phyloP scores from a whole-genome alignment of 2,888 invertebrate species.

The Deilephila porcellus region DNA sequence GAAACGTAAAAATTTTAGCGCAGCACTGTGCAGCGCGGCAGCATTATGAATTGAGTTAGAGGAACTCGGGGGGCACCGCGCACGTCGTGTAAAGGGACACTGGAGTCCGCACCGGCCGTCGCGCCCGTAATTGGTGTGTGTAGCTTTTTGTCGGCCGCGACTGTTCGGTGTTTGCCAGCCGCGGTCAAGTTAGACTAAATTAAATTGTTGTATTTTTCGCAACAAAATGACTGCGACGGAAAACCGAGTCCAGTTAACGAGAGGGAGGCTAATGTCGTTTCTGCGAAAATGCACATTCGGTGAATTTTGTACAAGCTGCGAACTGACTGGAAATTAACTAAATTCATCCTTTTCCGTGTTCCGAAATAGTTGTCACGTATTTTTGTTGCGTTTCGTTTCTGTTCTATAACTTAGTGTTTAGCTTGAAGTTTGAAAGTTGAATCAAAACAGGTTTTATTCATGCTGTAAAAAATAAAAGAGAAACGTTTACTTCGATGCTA shows the following conservation, averaged over 20 bases:
- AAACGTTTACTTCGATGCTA: not conserved
- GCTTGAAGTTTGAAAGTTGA: conserved; percentile 25
- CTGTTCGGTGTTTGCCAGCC: conserved; percentile 67
- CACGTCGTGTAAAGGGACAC: conserved; percentile 63
- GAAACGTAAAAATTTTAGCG: conserved; percentile 66
- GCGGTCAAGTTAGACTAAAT: conserved; percentile 80
- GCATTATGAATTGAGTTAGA: conserved; percentile 78
- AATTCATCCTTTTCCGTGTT: conserved; percentile 17
- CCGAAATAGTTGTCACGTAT: conserved; percentile 22
- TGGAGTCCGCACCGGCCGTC: conserved; percentile 53
- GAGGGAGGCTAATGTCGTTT: conserved; percentile 68
- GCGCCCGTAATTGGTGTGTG: conserved; percentile 76
- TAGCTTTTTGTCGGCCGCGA: conserved; percentile 72
- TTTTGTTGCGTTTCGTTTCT: conserved; percentile 35
- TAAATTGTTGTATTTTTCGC: conserved; percentile 82
- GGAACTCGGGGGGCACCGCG: conserved; percentile 58
- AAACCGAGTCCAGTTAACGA: conserved; percentile 64
- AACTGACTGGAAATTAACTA: conserved; percentile 23
- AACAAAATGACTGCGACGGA: conserved; percentile 67
- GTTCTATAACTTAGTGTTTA: conserved; percentile 34
- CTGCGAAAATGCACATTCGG: conserved; percentile 45
- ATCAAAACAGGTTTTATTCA: conserved; percentile 3
- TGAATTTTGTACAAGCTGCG: conserved; percentile 14
- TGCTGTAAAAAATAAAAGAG: not conserved
- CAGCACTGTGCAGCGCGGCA: conserved; percentile 43